Conservation (phyloP, 2,888 invertebrate species). For the Acanthosepion lycidas region DNA sequence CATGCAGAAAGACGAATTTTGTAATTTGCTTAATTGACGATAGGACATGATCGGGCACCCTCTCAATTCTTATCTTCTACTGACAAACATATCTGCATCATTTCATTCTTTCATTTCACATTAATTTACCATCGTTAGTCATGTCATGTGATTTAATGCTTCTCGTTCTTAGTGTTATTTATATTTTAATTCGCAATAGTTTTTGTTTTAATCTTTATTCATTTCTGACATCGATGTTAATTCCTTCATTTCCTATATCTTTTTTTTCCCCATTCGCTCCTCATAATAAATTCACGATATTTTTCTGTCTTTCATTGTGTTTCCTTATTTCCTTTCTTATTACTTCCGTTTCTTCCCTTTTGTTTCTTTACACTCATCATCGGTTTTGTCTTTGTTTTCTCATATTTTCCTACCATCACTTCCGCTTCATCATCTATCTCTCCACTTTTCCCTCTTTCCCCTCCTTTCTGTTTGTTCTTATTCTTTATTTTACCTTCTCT, state of each 20-base stretch:
- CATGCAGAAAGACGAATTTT: neutral
- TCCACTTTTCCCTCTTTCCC: too few relatives aligned
- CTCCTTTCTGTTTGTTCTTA: too few relatives aligned
- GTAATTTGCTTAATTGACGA: neutral
- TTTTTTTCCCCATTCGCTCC: neutral
- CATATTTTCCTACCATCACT: too few relatives aligned
- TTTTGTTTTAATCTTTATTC: neutral
- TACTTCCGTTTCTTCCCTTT: neutral
- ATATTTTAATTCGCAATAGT: neutral
- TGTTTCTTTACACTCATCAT: neutral
- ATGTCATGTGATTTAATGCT: neutral
- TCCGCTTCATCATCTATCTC: too few relatives aligned
- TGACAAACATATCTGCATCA: neutral
- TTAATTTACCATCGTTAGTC: neutral
- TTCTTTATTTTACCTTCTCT: too few relatives aligned
- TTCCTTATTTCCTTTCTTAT: neutral
- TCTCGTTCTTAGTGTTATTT: neutral
- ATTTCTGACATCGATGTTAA: neutral
- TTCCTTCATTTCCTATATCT: neutral
- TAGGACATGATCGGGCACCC: neutral
- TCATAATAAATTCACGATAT: neutral
- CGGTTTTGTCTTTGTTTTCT: too few relatives aligned
- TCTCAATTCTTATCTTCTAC: neutral
- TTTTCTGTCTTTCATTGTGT: neutral
- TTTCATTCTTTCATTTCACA: neutral